Conservation (phyloP, 2,113 vertebrate genomes). For the Cyprinus carpio region DNA sequence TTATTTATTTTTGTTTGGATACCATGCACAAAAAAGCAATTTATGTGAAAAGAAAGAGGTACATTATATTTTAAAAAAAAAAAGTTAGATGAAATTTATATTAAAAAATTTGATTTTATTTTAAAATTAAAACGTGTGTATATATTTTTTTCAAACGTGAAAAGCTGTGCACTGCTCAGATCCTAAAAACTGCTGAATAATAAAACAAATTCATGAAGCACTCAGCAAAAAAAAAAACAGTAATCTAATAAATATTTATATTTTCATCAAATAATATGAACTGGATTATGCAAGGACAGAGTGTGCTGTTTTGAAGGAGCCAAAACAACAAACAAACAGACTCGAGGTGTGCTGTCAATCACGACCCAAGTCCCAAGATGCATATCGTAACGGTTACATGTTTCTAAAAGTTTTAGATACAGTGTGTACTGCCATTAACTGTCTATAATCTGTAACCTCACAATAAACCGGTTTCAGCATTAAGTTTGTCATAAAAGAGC, state of each 20-base stretch:
- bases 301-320: neutral
- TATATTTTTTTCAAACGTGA: no score
- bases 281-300: neutral
- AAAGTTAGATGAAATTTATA: no score
- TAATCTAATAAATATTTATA: neutral
- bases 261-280: neutral
- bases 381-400: neutral
- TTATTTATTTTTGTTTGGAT: no score
- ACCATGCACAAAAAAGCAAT: no score
- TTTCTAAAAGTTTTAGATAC: no score
- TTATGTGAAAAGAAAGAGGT: no score
- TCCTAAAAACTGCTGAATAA: neutral
- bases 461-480: neutral
- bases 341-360: neutral
- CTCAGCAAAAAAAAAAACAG: neutral
- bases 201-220: neutral
- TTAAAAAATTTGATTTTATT: no score
- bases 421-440: neutral
- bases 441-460: neutral
- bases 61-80: no score
- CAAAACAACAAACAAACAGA: neutral
- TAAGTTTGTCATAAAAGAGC: neutral
- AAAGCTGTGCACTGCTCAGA: neutral
- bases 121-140: no score
- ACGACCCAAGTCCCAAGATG: neutral